Percentiles rank a stretch among this genome's conserved stretches.
Evolutionary conservation across 92 coral and sea anemone species (phyloP).

Genomic region (Plumapathes pennacea): DNA sequence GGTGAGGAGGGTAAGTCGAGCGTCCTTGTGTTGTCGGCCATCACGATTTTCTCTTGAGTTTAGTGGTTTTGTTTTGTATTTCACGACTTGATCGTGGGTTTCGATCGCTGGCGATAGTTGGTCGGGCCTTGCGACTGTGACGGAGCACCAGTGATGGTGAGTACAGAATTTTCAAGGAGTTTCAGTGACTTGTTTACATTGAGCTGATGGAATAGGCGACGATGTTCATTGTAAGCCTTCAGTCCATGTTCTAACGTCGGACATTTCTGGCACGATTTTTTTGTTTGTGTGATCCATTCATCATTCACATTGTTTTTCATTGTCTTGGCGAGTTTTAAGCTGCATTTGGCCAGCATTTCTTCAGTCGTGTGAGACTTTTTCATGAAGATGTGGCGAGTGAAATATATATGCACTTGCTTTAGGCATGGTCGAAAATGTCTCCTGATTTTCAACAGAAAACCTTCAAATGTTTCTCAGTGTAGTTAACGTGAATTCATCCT

Average conservation of each 20-base stretch:
- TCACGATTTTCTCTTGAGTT: slow-evolving; percentile 69
- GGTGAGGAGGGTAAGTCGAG: slow-evolving; percentile 99
- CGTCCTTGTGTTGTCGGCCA: slow-evolving; percentile 99
- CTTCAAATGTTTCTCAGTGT: too few relatives aligned
- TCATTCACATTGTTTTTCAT: too few relatives aligned
- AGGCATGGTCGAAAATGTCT: too few relatives aligned
- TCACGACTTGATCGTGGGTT: slow-evolving; percentile 53
- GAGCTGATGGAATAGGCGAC: slow-evolving; percentile 8
- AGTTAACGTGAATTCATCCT: too few relatives aligned
- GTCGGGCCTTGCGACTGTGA: slow-evolving; percentile 45
- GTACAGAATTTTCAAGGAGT: slow-evolving; percentile 5
- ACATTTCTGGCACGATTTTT: background rate
- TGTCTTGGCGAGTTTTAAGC: too few relatives aligned
- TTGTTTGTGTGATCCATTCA: slow-evolving; percentile 22
- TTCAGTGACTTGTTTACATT: slow-evolving; percentile 22
- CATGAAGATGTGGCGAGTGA: too few relatives aligned
- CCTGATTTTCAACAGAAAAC: too few relatives aligned
- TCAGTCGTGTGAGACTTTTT: too few relatives aligned
- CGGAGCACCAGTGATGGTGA: slow-evolving; percentile 70
- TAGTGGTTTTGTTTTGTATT: slow-evolving; percentile 74
- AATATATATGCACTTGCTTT: slow-evolving; percentile 59
- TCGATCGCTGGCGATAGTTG: slow-evolving; percentile 51
- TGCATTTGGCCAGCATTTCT: too few relatives aligned
- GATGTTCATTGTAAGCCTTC: slow-evolving; percentile 43
- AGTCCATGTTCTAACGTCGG: slow-evolving; percentile 8